These are phyloP conservation scores for Agrochola lychnidis DNA, from an alignment of 2,888 invertebrate genomes.

Conservation along the genomic window DNA sequence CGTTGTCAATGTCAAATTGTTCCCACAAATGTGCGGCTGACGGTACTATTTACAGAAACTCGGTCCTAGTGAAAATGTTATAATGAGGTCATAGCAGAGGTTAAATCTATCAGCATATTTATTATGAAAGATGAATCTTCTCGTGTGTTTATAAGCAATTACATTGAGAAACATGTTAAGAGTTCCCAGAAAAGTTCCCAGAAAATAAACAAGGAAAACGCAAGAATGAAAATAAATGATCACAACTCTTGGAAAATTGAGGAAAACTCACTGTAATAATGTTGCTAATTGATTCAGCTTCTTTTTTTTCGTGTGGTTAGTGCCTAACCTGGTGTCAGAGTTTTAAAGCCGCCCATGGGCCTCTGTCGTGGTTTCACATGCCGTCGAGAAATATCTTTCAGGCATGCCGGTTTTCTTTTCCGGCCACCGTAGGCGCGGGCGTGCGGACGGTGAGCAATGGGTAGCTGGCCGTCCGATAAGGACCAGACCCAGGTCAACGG, in stretches of 20 bases:
- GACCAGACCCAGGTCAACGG: no score
- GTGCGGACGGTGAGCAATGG: no score
- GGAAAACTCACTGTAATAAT: background rate
- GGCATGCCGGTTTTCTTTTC: no score
- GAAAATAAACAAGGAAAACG: conserved; percentile 4
- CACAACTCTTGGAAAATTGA: background rate
- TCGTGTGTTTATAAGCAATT: background rate
- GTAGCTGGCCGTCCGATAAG: no score
- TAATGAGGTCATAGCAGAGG: background rate
- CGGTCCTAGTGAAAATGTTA: background rate
- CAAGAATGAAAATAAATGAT: conserved; percentile 8
- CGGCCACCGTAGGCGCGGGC: no score
- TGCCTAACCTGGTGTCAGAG: no score
- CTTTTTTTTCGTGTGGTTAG: no score
- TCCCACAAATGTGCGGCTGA: no score
- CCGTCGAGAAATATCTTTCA: no score
- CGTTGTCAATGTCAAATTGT: background rate
- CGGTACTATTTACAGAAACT: background rate
- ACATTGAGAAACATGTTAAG: background rate
- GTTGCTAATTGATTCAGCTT: conserved; percentile 15
- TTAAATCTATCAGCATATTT: background rate
- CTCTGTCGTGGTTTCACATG: no score
- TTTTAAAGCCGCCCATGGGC: no score
- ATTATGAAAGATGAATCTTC: background rate
- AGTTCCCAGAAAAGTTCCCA: background rate